Percentiles rank a stretch among this genome's conserved stretches.
Conservation (phyloP, 2,797 vertebrate genomes). For the Xenopus petersii region DNA sequence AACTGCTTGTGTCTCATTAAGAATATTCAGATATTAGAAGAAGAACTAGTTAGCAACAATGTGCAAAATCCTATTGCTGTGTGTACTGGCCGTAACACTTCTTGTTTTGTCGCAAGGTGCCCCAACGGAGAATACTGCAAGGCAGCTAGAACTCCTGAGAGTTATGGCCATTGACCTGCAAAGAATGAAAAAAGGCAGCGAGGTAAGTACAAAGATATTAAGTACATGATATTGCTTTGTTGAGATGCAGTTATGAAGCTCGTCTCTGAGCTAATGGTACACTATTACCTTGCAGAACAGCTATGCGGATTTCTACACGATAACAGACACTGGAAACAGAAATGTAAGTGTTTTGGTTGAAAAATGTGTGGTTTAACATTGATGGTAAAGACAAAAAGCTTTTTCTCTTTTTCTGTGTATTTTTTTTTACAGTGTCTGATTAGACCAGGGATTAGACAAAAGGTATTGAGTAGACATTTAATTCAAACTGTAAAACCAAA, state of each 20-base stretch:
- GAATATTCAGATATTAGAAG: slow-evolving; percentile 45
- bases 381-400: too few species aligned
- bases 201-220: slow-evolving; percentile 56
- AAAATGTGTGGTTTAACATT: too few species aligned
- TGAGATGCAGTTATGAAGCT: too few species aligned
- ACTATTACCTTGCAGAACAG: neutral
- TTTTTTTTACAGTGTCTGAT: too few species aligned
- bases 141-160: too few species aligned
- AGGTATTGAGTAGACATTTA: too few species aligned
- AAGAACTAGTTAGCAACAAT: slow-evolving; percentile 54
- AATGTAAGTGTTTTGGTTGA: neutral
- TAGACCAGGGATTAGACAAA: too few species aligned
- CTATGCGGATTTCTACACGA: neutral
- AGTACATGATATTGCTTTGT: too few species aligned
- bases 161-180: slow-evolving; percentile 26
- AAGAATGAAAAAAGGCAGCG: slow-evolving; percentile 8
- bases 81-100: slow-evolving; percentile 57
- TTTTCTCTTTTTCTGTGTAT: too few species aligned
- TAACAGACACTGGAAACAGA: neutral
- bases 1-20: slow-evolving; percentile 33
- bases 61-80: slow-evolving; percentile 56
- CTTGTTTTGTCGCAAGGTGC: slow-evolving; percentile 47
- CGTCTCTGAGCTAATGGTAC: neutral
- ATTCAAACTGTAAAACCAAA: too few species aligned
- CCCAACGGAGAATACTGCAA: neutral